Evolutionary conservation across 35 echinoderm and acorn worm genomes (phyloP).

Genomic region (Ophiothrix spiculata): DNA sequence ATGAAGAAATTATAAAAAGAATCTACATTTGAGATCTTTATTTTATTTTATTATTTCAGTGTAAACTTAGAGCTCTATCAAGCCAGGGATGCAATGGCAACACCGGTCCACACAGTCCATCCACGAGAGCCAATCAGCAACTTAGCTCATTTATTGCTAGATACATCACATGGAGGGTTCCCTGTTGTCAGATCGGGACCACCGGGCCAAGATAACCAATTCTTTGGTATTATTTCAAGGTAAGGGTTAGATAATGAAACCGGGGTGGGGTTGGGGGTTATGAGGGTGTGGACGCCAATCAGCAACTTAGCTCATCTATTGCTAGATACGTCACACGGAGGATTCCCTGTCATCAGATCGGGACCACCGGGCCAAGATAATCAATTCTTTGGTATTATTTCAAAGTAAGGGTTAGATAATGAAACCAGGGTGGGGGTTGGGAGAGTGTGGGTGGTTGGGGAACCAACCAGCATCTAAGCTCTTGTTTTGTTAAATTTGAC

Average conservation of each 20-base stretch:
- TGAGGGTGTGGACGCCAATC: no score
- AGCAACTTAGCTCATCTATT: constrained; percentile 66
- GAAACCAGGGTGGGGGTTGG: no score
- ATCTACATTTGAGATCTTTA: no score
- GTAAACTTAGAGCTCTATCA: constrained; percentile 82
- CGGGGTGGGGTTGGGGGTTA: no score
- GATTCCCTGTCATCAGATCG: constrained; percentile 72
- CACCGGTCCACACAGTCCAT: constrained; percentile 68
- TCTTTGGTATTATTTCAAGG: constrained; percentile 89
- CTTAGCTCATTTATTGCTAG: constrained; percentile 58
- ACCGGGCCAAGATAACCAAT: constrained; percentile 44
- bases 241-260: no score
- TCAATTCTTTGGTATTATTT: constrained; percentile 83
- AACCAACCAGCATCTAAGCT: no score
- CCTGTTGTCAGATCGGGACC: constrained; percentile 61
- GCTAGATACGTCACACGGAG: constrained; percentile 80
- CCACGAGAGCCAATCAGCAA: constrained; percentile 31
- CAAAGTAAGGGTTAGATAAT: no score
- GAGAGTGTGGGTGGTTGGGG: no score
- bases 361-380: constrained; percentile 33
- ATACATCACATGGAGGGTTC: constrained; percentile 91
- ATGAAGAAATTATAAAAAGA: no score
- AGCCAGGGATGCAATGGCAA: constrained; percentile 76
- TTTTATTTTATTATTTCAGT: no score
- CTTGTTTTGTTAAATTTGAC: no score